A percentile compares a stretch with the other conserved stretches of the same genome.
Evolutionary conservation across 2,888 invertebrate species (phyloP).

Genomic region (Hypolimnas misippus): DNA sequence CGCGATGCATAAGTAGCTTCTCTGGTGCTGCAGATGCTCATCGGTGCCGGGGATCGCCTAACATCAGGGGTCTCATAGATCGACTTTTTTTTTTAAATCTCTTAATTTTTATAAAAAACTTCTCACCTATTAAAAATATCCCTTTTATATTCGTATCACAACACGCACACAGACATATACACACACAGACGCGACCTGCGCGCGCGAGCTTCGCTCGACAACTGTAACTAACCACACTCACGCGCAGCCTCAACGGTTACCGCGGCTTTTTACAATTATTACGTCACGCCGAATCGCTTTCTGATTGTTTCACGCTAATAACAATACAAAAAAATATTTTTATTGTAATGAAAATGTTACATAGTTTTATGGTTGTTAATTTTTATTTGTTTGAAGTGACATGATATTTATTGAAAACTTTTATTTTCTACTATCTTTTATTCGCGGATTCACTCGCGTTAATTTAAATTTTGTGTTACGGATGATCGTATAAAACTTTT

Average conservation of each 20-base stretch:
- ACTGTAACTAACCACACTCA: conserved; percentile 30
- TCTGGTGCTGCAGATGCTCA: too few species aligned
- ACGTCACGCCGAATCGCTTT: conserved; percentile 31
- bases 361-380: not conserved
- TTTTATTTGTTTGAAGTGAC: not conserved
- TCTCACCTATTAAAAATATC: conserved; percentile 22
- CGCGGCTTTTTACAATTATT: conserved; percentile 25
- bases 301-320: conserved; percentile 27
- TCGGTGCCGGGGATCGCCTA: too few species aligned
- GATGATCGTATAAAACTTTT: too few species aligned
- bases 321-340: not conserved
- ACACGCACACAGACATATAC: conserved; percentile 32
- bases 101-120: not conserved
- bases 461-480: too few species aligned
- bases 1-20: too few species aligned
- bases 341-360: not conserved
- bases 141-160: conserved; percentile 19
- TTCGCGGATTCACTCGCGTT: too few species aligned
- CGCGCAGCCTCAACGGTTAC: conserved; percentile 26
- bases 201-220: conserved; percentile 32
- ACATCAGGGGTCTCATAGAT: too few species aligned
- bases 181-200: conserved; percentile 29
- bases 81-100: too few species aligned
- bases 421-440: too few species aligned
- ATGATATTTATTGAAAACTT: not conserved